phyloP scores from a whole-genome alignment of 2,888 invertebrate species.

The Ennomos erosarius region DNA sequence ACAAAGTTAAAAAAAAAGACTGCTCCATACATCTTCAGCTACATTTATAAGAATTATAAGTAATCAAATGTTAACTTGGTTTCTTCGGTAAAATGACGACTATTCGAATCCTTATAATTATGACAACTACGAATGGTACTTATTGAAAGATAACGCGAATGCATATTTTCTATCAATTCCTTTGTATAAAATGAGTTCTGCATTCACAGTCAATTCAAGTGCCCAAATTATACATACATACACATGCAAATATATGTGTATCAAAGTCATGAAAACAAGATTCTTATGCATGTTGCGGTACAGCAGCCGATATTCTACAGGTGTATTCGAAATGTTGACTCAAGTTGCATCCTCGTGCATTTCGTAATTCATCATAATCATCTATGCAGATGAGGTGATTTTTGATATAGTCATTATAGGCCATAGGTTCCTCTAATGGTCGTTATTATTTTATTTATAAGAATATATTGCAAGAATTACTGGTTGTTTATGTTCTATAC shows the following conservation, averaged over 20 bases:
- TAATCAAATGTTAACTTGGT: conserved; percentile 9
- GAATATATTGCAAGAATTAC: conserved; percentile 13
- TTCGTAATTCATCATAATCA: conserved; percentile 6
- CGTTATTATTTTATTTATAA: background rate
- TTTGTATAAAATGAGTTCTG: conserved; percentile 23
- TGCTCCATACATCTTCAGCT: conserved; percentile 5
- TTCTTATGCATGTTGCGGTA: conserved; percentile 21
- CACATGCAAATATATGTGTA: background rate
- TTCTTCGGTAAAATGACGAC: conserved; percentile 11
- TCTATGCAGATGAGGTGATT: background rate
- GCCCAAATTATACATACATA: conserved; percentile 6
- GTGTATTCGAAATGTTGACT: conserved; percentile 18
- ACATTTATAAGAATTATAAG: conserved; percentile 2
- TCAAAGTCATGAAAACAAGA: conserved; percentile 21
- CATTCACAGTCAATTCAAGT: conserved; percentile 16
- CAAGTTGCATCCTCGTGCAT: background rate
- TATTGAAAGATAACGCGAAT: conserved; percentile 2
- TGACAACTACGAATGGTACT: conserved; percentile 1
- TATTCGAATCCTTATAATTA: conserved; percentile 12
- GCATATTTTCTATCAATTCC: conserved; percentile 25
- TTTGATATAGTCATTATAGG: conserved; percentile 17
- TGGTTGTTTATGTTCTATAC: conserved; percentile 15
- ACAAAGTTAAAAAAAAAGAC: conserved; percentile 14
- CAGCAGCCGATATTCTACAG: conserved; percentile 10
- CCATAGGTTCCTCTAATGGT: conserved; percentile 12